Base-by-base conservation (phyloP, 2,888 invertebrate species). In the Coleophora deauratella region DNA sequence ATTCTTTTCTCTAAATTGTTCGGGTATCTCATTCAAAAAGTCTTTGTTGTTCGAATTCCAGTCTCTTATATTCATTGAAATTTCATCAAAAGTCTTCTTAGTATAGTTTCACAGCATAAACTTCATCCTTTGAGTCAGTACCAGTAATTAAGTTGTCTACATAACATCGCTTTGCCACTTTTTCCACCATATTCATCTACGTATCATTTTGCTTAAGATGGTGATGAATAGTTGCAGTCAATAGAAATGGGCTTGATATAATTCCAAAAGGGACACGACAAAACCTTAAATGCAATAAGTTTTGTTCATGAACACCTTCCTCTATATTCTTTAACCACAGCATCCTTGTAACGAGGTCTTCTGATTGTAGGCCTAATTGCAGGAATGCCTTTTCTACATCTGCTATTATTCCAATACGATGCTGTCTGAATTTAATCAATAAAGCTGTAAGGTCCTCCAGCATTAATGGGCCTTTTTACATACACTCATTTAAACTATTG, bases 361-460 rank as follows among this genome's bases (percentile, higher is more conserved):
- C 36, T 12, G 31, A 8, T 11, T 47, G 44, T 1, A 47, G 33
- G 0, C 37, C 35, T 2, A 44, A 28, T 30, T 39, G 45, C 9
- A 49, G 31, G 36, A 49, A 49, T 9, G 45, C 48, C 27, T 49
- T 49, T 27, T 49, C 45, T 15, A 45, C 43, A 34, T 48, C 48
- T 10, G 44, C 44, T 1, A 31, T n/a, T 2, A 48, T 28, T 6
- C 44, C 49, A 9, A 49, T 32, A 1, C 4, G 4, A 28, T 44
- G 27, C 10, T 10, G 28, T 21, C 50, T 34, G 9, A 50, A 50
- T 12, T 37, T 42, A 2, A 49, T 3, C 2, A 47, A 13, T 3
- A 50, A 14, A 3, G 32, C 44, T 2, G 47, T 47, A 4, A 50
- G 9, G 15, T 50, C 44, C 28, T 44, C 45, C 9, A 47, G 33